These are phyloP conservation scores for Eudyptes chrysolophus DNA, from an alignment of 2,113 vertebrate species.

Conservation along the genomic window DNA sequence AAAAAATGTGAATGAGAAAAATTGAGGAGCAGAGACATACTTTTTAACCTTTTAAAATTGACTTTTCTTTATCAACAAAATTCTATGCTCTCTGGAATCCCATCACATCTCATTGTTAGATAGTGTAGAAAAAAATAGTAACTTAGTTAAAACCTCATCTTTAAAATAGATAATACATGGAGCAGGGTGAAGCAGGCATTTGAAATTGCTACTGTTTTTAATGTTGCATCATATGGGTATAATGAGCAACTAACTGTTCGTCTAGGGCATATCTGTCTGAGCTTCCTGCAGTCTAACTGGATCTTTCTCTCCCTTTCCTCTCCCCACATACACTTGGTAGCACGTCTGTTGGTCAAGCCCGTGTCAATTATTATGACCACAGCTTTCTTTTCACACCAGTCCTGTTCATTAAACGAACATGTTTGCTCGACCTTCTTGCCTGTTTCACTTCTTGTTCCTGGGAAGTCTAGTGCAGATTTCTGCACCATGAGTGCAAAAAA, in stretches of 20 bases:
- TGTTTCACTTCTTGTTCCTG: neutral
- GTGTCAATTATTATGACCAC: neutral
- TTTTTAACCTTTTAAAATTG: neutral
- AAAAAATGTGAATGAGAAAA: neutral
- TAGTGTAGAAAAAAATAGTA: neutral
- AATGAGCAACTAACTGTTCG: neutral
- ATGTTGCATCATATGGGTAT: neutral
- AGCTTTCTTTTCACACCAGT: neutral
- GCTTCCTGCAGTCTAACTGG: neutral
- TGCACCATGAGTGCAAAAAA: neutral
- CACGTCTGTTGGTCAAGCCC: neutral
- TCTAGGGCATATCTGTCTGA: neutral
- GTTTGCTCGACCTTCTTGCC: neutral
- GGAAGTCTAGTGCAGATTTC: neutral
- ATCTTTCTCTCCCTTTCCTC: neutral
- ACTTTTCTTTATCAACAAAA: neutral
- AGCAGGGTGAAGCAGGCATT: neutral
- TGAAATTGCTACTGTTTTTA: neutral
- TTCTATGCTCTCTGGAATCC: neutral
- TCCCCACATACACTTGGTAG: neutral
- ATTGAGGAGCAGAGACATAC: neutral
- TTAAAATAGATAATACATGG: neutral
- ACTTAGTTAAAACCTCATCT: neutral
- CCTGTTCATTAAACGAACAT: rapidly evolving
- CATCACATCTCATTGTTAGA: neutral